Percentiles rank a stretch among this genome's conserved stretches.
Evolutionary conservation across 2,888 invertebrate species (phyloP).

Genomic region (Syrista parreyssii): DNA sequence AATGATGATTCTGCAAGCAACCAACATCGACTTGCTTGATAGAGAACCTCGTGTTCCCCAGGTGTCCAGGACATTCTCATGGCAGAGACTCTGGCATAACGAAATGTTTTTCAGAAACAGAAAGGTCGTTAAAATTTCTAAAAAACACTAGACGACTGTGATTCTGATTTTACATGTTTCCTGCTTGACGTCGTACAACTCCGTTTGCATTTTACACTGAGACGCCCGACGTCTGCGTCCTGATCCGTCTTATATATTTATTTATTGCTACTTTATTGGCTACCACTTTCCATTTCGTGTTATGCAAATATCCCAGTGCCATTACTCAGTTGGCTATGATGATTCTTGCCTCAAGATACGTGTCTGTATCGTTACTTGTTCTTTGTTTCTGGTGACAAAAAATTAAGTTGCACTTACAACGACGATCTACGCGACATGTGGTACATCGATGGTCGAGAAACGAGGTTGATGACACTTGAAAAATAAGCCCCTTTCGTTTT

Average conservation of each 20-base stretch:
- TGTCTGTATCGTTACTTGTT: neutral
- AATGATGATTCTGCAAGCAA: neutral
- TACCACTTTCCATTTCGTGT: neutral
- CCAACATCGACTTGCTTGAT: neutral
- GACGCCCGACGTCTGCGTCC: neutral
- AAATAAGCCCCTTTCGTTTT: neutral
- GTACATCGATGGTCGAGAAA: slow-evolving; percentile 21
- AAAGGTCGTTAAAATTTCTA: neutral
- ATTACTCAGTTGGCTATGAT: neutral
- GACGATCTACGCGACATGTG: neutral
- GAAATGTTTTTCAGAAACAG: neutral
- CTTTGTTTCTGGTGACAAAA: neutral
- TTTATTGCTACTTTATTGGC: neutral
- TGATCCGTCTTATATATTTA: neutral
- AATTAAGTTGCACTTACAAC: neutral
- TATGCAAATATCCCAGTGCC: neutral
- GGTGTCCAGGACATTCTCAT: neutral
- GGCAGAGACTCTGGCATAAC: neutral
- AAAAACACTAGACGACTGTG: neutral
- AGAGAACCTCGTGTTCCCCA: neutral
- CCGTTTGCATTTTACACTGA: neutral
- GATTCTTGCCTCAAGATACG: neutral
- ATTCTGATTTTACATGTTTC: neutral
- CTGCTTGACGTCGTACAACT: neutral
- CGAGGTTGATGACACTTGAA: slow-evolving; percentile 37